Percentiles rank a stretch among this genome's conserved stretches.
These are phyloP conservation scores for Penaeus japonicus DNA, from an alignment of 1,140 invertebrate genomes.

Conservation along the genomic window DNA sequence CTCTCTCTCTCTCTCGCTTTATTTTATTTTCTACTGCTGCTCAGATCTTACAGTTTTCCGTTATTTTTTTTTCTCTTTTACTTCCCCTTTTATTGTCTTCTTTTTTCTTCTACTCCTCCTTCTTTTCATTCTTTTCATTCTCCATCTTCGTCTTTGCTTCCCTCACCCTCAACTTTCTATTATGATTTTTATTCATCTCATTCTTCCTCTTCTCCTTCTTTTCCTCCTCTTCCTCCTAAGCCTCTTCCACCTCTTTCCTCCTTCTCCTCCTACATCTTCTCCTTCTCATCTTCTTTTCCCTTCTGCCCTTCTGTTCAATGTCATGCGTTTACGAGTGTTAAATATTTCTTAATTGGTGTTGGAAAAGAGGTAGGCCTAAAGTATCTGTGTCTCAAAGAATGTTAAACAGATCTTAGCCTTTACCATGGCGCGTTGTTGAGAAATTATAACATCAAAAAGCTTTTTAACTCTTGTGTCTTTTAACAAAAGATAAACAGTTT, in stretches of 20 bases:
- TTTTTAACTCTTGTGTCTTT: no score
- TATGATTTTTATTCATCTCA: not conserved
- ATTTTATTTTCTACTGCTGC: no score
- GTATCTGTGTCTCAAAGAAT: no score
- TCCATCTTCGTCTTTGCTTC: not conserved
- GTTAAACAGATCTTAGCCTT: no score
- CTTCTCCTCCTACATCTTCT: not conserved
- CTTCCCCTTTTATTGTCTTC: not conserved
- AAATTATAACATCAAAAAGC: no score
- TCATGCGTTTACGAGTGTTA: no score
- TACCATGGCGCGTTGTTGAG: no score
- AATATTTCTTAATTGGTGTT: no score
- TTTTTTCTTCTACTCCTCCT: not conserved
- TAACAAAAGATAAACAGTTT: no score
- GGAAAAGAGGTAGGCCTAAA: no score
- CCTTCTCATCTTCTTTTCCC: not conserved
- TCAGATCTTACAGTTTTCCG: not conserved
- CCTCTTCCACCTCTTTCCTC: not conserved
- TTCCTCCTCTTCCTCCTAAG: not conserved
- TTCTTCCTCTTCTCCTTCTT: not conserved
- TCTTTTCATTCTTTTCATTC: not conserved
- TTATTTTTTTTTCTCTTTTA: not conserved
- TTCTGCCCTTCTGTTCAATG: no score
- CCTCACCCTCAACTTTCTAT: not conserved
- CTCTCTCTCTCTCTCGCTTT: no score